Evolutionary conservation across 2,888 invertebrate species (phyloP).

Genomic region (Agrochola lychnidis): DNA sequence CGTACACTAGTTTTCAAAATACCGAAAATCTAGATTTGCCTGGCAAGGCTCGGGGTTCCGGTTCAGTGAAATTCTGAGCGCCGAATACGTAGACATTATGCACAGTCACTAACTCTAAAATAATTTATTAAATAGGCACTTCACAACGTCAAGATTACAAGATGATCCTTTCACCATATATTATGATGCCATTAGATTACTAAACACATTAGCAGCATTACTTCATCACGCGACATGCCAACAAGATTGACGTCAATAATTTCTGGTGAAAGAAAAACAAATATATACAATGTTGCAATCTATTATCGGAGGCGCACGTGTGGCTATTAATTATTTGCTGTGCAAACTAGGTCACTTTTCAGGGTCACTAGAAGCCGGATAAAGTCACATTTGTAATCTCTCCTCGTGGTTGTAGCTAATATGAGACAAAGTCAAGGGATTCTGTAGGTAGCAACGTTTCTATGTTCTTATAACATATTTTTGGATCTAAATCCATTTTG

Average conservation of each 20-base stretch:
- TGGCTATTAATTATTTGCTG: neutral
- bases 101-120: neutral
- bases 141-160: neutral
- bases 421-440: neutral
- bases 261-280: slow-evolving; percentile 16
- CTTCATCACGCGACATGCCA: slow-evolving; percentile 28
- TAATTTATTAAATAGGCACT: neutral
- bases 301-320: slow-evolving; percentile 43
- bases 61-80: neutral
- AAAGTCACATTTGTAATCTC: neutral
- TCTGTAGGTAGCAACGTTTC: neutral
- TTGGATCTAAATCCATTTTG: neutral
- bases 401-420: neutral
- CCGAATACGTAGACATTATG: neutral
- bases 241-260: slow-evolving; percentile 34
- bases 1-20: neutral
- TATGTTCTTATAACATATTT: neutral
- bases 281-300: slow-evolving; percentile 43
- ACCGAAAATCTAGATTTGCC: neutral
- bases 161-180: neutral
- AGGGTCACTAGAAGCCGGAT: slow-evolving; percentile 36
- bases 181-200: neutral
- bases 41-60: neutral
- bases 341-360: neutral
- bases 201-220: slow-evolving; percentile 3